Conservation (phyloP, 2,888 invertebrate genomes). For the Hydrotaea diabolus region DNA sequence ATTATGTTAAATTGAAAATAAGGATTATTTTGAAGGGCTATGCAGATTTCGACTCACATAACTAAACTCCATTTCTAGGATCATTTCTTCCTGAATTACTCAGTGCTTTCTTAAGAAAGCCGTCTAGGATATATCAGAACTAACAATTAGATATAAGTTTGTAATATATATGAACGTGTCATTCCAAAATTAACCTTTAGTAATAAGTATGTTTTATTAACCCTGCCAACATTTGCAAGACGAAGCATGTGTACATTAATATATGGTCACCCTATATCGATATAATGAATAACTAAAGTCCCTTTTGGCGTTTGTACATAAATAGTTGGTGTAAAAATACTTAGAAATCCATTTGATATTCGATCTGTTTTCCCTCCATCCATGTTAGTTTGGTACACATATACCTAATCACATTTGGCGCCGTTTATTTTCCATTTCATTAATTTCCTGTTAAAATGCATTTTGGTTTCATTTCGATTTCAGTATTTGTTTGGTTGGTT, state of each 20-base stretch:
- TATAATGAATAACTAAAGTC: not conserved
- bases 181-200: too few relatives aligned
- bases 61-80: too few relatives aligned
- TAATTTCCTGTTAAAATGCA: not conserved
- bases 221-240: not conserved
- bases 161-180: too few relatives aligned
- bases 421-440: not conserved
- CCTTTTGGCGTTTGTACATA: not conserved
- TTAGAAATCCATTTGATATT: not conserved
- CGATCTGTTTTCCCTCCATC: not conserved
- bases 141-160: too few relatives aligned
- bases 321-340: conserved; percentile 15
- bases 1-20: too few relatives aligned
- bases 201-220: too few relatives aligned
- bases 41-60: too few relatives aligned
- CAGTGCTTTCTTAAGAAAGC: too few relatives aligned
- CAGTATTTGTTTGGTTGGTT: conserved; percentile 2
- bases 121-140: too few relatives aligned
- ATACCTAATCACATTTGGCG: not conserved
- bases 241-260: too few relatives aligned
- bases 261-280: conserved; percentile 3
- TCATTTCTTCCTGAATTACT: too few relatives aligned
- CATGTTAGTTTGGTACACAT: not conserved
- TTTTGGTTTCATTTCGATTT: conserved; percentile 5
- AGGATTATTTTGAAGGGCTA: too few relatives aligned